phyloP scores from a whole-genome alignment of 2,797 vertebrate genomes.

The Alexandromys oeconomus region DNA sequence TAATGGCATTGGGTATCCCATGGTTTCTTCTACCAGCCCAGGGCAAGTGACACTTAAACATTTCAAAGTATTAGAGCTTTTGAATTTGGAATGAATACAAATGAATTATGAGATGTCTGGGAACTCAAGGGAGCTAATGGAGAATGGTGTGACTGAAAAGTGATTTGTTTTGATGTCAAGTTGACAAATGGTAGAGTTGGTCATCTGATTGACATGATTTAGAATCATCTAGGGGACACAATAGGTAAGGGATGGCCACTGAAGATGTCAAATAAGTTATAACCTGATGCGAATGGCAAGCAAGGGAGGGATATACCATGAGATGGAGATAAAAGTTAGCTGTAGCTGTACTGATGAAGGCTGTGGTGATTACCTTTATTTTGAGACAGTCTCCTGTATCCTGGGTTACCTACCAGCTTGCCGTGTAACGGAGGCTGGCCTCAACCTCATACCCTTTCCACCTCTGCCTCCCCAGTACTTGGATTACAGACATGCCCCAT shows the following conservation, averaged over 20 bases:
- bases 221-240: not conserved
- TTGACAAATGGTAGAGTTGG: not conserved
- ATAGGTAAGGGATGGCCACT: not conserved
- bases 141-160: not conserved
- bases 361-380: not conserved
- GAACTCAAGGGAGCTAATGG: not conserved
- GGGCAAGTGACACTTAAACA: too few species aligned
- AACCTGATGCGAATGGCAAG: not conserved
- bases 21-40: too few species aligned
- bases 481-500: too few species aligned
- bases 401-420: not conserved
- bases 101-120: not conserved
- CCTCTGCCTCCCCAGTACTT: too few species aligned
- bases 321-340: not conserved
- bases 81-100: not conserved
- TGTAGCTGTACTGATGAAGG: not conserved
- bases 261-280: not conserved
- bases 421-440: not conserved
- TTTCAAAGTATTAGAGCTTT: not conserved
- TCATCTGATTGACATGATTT: not conserved
- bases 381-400: not conserved
- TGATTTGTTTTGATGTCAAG: not conserved
- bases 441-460: too few species aligned
- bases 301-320: not conserved
- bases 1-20: too few species aligned